Conservation (phyloP, 92 coral and sea anemone species). For the Actinostola sp. region DNA sequence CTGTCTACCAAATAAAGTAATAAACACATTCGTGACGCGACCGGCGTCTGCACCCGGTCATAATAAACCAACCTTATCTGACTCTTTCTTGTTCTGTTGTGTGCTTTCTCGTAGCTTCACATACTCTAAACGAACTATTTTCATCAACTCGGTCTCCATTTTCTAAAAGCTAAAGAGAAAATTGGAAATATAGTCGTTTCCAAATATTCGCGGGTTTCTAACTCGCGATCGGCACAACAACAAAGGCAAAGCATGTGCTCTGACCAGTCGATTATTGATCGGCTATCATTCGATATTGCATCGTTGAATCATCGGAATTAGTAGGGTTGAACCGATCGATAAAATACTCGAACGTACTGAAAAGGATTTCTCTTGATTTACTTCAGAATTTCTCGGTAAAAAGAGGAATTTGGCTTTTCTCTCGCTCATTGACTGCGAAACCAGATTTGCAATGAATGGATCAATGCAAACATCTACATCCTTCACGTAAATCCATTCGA, state of each 20-base stretch:
- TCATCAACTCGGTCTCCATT: constrained; percentile 76
- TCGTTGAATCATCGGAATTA: neutral
- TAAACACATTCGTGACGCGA: too few species aligned
- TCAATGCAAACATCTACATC: too few species aligned
- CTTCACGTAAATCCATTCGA: too few species aligned
- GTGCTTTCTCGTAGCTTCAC: constrained; percentile 70
- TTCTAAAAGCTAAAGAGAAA: constrained; percentile 4
- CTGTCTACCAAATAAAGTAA: too few species aligned
- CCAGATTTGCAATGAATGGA: too few species aligned
- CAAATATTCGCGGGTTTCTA: constrained; percentile 32
- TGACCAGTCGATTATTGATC: constrained; percentile 9
- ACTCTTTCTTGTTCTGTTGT: constrained; percentile 72
- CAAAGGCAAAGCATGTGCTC: constrained; percentile 33
- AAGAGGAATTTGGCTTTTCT: too few species aligned
- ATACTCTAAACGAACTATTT: constrained; percentile 81
- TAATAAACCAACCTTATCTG: constrained; percentile 72
- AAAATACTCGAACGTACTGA: too few species aligned
- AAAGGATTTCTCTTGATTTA: too few species aligned
- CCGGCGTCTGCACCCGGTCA: too few species aligned
- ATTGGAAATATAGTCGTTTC: neutral
- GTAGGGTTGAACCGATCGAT: too few species aligned
- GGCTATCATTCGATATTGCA: constrained; percentile 10
- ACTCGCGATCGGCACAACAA: constrained; percentile 17
- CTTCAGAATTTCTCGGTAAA: too few species aligned
- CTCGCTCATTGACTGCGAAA: too few species aligned